Evolutionary conservation across 1,140 invertebrate genomes (phyloP), one percentile per base, ranked within the genome.

Genomic region (Cyphomyrmex costatus): DNA sequence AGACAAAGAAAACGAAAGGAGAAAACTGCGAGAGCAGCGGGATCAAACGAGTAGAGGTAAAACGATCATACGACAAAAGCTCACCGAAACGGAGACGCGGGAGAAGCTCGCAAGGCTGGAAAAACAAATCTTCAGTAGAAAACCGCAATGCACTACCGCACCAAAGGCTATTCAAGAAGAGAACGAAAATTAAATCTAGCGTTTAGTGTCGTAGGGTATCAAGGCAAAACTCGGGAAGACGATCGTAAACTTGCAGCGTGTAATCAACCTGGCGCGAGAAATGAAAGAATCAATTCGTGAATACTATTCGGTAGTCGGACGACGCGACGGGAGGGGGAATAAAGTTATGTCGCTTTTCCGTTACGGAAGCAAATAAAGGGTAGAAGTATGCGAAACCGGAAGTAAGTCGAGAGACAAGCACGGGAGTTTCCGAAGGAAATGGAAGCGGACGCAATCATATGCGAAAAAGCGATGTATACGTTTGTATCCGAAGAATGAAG

Each of bases 391-490:
- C 46, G 8, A 53, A 33, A 70, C 19, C 68, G 61, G 80, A 85
- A 77, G 77, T 66, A 49, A 76, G 51, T 82, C 51, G 7, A 51
- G 33, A 77, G 63, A 86, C 49, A 70, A 87, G 86, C 56, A 8
- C 51, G 46, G 33, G 84, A 65, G 70, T 77, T 76, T 36, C 21
- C 16, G 61, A 78, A 66, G 53, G 85, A 90, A 80, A 71, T 86
- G 46, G 30, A 78, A 85, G 19, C 74, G 60, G 71, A 77, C 19
- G 74, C 46, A 33, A 78, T 65, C 73, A 51, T 77, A 85, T 76
- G 73, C 58, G 68, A 83, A 74, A 70, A 60, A 71, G 51, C 51
- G 36, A 33, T 21, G 27, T 61, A 27, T 27, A 68, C 42, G 49
- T 79, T 61, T 66, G 46, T 30, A 53, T 60, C n/a, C n/a, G 24